These are phyloP conservation scores for Ips typographus DNA, from an alignment of 1,140 invertebrate genomes.

Conservation along the genomic window DNA sequence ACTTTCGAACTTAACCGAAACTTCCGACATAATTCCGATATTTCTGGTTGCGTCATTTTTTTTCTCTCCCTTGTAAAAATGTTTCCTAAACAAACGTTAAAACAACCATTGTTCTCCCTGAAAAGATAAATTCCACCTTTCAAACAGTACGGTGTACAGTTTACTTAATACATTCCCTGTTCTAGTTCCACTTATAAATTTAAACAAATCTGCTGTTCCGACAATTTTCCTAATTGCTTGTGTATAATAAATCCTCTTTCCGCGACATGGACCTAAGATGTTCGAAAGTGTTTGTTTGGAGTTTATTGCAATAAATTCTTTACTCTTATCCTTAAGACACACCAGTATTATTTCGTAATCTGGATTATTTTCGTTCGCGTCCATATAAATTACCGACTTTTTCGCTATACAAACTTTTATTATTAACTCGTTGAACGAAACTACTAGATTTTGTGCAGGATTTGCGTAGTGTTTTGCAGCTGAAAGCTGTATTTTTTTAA, in stretches of 20 bases:
- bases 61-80: background rate
- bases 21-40: background rate
- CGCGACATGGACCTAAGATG: slow-evolving; percentile 15
- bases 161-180: slow-evolving; percentile 17
- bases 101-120: slow-evolving; percentile 11
- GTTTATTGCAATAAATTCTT: slow-evolving; percentile 18
- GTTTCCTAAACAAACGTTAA: slow-evolving; percentile 1
- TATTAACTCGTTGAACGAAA: background rate
- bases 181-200: slow-evolving; percentile 26
- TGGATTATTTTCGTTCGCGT: slow-evolving; percentile 11
- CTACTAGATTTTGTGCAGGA: too few relatives aligned
- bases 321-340: slow-evolving; percentile 7
- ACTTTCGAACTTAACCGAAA: background rate
- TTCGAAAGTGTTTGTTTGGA: slow-evolving; percentile 11
- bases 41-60: slow-evolving; percentile 1
- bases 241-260: slow-evolving; percentile 18
- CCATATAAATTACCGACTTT: background rate
- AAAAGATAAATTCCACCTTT: slow-evolving; percentile 16
- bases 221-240: slow-evolving; percentile 25
- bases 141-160: slow-evolving; percentile 14
- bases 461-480: too few relatives aligned
- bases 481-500: too few relatives aligned
- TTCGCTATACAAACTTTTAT: too few relatives aligned
- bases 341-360: slow-evolving; percentile 10
- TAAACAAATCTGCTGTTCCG: slow-evolving; percentile 20